Evolutionary conservation across 2,888 invertebrate species (phyloP).

Genomic region (Volucella inflata): DNA sequence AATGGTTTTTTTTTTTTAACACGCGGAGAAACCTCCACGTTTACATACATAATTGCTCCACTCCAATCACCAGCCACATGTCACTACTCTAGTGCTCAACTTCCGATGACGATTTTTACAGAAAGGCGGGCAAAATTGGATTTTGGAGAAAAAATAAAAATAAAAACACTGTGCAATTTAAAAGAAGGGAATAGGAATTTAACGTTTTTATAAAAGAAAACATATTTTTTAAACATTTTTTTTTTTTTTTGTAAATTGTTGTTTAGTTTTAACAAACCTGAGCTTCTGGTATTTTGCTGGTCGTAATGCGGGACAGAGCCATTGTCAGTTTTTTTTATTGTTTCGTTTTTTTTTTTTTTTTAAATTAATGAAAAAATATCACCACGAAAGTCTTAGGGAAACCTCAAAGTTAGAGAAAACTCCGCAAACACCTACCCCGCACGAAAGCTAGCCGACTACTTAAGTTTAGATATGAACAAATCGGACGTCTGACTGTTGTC

Average conservation of each 20-base stretch:
- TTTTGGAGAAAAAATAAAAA: background rate
- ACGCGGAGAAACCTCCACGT: constrained; percentile 67
- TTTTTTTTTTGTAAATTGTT: constrained; percentile 8
- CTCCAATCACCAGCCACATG: constrained; percentile 57
- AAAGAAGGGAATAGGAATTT: background rate
- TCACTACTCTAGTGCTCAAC: background rate
- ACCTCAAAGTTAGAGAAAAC: constrained; percentile 5
- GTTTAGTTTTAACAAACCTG: constrained; percentile 84
- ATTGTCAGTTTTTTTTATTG: constrained; percentile 81
- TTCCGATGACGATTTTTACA: constrained; percentile 4
- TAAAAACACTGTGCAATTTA: background rate
- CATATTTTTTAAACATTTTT: background rate
- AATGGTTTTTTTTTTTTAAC: background rate
- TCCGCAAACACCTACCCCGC: constrained; percentile 48
- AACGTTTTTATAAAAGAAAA: background rate
- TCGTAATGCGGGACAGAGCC: constrained; percentile 88
- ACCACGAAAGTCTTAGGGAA: constrained; percentile 37
- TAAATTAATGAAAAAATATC: constrained; percentile 36
- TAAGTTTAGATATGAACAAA: constrained; percentile 19
- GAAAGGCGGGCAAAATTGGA: constrained; percentile 22
- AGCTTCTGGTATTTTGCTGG: constrained; percentile 86
- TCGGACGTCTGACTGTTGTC: constrained; percentile 26
- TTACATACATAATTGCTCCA: constrained; percentile 45
- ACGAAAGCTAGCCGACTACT: constrained; percentile 54
- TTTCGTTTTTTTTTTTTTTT: constrained; percentile 10